Conservation (phyloP, 1,140 invertebrate genomes). For the Dendrolimus kikuchii region DNA sequence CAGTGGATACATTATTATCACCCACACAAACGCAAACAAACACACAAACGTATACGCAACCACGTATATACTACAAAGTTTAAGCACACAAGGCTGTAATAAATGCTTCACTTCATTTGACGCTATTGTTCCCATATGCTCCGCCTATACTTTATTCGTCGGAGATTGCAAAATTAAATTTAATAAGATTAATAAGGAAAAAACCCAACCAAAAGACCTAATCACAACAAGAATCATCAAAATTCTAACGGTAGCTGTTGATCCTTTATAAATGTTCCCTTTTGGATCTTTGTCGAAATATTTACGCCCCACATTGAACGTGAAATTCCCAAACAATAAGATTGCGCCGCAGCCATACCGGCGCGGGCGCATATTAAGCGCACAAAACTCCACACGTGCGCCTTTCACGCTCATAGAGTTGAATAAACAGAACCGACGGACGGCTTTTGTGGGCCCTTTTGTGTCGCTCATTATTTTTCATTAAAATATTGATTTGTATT, state of each 20-base stretch:
- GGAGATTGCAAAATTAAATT: no score
- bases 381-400: slow-evolving; percentile 50
- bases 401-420: slow-evolving; percentile 33
- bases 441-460: not conserved
- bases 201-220: no score
- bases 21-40: no score
- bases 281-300: slow-evolving; percentile 67
- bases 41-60: no score
- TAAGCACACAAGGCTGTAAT: no score
- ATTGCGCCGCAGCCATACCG: slow-evolving; percentile 17
- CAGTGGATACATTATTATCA: no score
- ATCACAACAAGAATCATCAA: not conserved
- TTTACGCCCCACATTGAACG: slow-evolving; percentile 66
- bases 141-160: no score
- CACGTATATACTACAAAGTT: no score
- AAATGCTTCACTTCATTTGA: no score
- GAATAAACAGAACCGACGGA: slow-evolving; percentile 52
- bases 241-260: slow-evolving; percentile 43
- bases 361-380: slow-evolving; percentile 32
- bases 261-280: slow-evolving; percentile 56
- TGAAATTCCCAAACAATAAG: slow-evolving; percentile 66
- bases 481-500: slow-evolving; percentile 6
- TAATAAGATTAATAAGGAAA: no score
- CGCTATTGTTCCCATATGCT: no score
- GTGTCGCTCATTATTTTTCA: no score